phyloP scores from a whole-genome alignment of 2,797 vertebrate genomes.

The Danio aesculapii region DNA sequence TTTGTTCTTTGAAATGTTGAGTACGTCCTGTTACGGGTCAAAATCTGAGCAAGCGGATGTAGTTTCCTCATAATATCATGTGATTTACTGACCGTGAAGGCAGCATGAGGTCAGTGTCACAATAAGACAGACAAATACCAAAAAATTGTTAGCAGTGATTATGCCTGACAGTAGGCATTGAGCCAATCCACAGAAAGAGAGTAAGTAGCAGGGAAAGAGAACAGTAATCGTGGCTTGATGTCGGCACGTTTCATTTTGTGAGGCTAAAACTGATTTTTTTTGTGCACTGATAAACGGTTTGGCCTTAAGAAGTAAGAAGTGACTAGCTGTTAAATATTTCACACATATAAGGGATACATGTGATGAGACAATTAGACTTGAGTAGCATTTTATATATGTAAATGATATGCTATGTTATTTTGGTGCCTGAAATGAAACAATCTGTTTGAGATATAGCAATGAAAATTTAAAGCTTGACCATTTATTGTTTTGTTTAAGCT shows the following conservation, averaged over 20 bases:
- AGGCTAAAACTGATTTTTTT: conserved; percentile 35
- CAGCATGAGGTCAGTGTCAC: conserved; percentile 24
- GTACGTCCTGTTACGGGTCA: conserved; percentile 20
- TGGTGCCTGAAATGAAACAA: conserved; percentile 37
- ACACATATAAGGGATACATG: conserved; percentile 44
- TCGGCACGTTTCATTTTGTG: conserved; percentile 23
- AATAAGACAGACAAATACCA: conserved; percentile 34
- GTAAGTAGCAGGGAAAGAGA: conserved; percentile 4
- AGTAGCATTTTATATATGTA: conserved; percentile 39
- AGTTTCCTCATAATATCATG: conserved; percentile 30
- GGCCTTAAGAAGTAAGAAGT: conserved; percentile 19
- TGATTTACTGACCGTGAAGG: conserved; percentile 40
- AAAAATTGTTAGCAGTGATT: conserved; percentile 22
- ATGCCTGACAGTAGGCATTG: not conserved
- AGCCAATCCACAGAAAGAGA: conserved; percentile 4
- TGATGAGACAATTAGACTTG: conserved; percentile 42
- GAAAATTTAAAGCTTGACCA: conserved; percentile 41
- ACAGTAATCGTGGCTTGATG: conserved; percentile 9
- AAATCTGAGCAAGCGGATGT: conserved; percentile 30
- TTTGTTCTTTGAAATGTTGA: conserved; percentile 32
- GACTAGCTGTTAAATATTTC: conserved; percentile 27
- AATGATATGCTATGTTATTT: conserved; percentile 18
- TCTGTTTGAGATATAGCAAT: conserved; percentile 27
- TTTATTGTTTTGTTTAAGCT: conserved; percentile 48
- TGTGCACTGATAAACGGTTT: conserved; percentile 30